Evolutionary conservation across 2,888 invertebrate species (phyloP), one percentile per base, ranked within the genome.

Genomic region (Philereme vetulata): DNA sequence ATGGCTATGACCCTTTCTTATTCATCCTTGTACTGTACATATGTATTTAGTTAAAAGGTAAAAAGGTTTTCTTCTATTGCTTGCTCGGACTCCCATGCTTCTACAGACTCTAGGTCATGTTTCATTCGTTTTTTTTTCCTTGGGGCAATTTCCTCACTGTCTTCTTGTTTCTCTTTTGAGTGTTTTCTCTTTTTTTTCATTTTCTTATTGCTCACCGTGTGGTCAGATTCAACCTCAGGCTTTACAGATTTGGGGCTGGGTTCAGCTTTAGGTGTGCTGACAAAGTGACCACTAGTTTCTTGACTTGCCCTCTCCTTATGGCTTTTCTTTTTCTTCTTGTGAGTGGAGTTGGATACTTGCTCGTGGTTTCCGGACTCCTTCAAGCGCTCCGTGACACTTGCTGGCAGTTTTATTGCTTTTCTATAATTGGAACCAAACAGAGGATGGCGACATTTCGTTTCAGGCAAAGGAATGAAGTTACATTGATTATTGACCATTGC

Each of bases 51-150:
- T 77, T 74, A 88, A 77, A 84, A 88, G 67, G 82, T 85, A 75
- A 90, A 90, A 50, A 90, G 81, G 68, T 81, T 90, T 72, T 88
- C 78, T 71, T 87, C 86, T 65, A 90, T 90, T 33, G 86, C 86
- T 68, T 83, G 78, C 63, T 86, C 89, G 0, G 88, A 88, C 5
- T 85, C 89, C 90, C 90, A 90, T 2, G 77, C 78, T 52, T 81
- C 85, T 36, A 76, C 77, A 9, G 80, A 75, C 44, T 81, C 77
- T 11, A 72, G 73, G 40, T 84, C 75, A 52, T 76, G 71, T 70
- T 85, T 86, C 9, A 71, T 66, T 49, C 65, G 64, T 68, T 84
- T 86, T 0, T 60, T 45, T 64, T 76, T 80, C 43, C 74, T 78
- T 3, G 57, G 44, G 9, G 34, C 32, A 10, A 9, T 4, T 34